These are phyloP conservation scores for Chaenogobius annularis DNA, from an alignment of 2,113 vertebrate species.

Conservation along the genomic window DNA sequence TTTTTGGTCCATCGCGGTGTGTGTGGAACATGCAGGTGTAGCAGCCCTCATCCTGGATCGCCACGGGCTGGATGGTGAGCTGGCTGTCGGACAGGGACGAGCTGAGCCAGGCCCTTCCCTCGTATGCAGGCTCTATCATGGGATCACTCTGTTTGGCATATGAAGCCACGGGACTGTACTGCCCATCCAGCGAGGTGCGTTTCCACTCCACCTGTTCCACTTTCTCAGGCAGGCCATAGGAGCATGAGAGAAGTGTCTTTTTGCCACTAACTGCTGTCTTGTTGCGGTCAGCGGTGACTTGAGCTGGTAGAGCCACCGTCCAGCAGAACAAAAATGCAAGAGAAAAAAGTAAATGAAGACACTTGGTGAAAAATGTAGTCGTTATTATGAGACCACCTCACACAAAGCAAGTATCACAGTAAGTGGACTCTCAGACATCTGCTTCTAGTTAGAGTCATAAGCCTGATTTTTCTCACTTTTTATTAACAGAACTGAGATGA, in stretches of 20 bases:
- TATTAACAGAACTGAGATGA: conserved; percentile 56
- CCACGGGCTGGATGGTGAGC: conserved; percentile 74
- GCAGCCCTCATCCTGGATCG: conserved; percentile 76
- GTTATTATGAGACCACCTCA: conserved; percentile 43
- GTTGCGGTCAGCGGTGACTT: conserved; percentile 59
- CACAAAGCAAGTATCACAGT: conserved; percentile 52
- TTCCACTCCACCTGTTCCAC: conserved; percentile 74
- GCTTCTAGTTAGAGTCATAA: conserved; percentile 50
- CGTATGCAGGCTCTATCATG: conserved; percentile 68
- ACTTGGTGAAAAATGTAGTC: conserved; percentile 6
- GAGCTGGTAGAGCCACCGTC: conserved; percentile 44
- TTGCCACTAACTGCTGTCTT: conserved; percentile 76
- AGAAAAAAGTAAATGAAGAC: background rate
- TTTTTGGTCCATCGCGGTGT: conserved; percentile 58
- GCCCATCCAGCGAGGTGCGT: conserved; percentile 38
- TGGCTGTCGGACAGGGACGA: conserved; percentile 66
- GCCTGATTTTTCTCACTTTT: conserved; percentile 27
- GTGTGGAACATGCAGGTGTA: conserved; percentile 76
- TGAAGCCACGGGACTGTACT: conserved; percentile 63
- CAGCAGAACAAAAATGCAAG: conserved; percentile 8
- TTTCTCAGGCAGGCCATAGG: conserved; percentile 74
- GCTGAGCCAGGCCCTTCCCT: conserved; percentile 69
- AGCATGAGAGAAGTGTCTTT: conserved; percentile 67
- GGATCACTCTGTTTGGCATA: conserved; percentile 69
- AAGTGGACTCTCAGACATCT: conserved; percentile 60